phyloP scores from a whole-genome alignment of 2,113 vertebrate species.

The Calonectris borealis region DNA sequence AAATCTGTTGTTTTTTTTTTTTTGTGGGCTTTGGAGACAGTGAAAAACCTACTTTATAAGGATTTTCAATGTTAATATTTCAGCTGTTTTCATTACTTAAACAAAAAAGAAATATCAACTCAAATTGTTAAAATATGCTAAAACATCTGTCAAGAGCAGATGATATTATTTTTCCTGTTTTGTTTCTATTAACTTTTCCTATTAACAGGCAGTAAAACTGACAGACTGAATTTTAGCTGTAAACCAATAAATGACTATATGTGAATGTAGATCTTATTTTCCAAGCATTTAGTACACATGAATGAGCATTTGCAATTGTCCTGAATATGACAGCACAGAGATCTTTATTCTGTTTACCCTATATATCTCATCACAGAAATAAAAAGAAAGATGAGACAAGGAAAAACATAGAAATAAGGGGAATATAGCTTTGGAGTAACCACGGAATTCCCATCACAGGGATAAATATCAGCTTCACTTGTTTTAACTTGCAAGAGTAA shows the following conservation, averaged over 20 bases:
- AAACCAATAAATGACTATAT: slow-evolving; percentile 4
- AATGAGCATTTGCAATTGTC: background rate
- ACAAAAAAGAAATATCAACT: background rate
- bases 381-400: background rate
- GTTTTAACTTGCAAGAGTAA: background rate
- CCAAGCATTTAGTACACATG: background rate
- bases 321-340: background rate
- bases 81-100: slow-evolving; percentile 30
- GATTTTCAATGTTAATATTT: slow-evolving; percentile 5
- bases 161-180: background rate
- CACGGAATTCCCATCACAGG: background rate
- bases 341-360: background rate
- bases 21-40: background rate
- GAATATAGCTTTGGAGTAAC: background rate
- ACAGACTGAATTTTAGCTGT: slow-evolving; percentile 19
- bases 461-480: background rate
- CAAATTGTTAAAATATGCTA: slow-evolving; percentile 21
- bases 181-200: slow-evolving; percentile 46
- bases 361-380: background rate
- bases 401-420: background rate
- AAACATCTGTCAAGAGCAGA: slow-evolving; percentile 18
- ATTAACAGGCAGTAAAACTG: slow-evolving; percentile 42
- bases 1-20: background rate
- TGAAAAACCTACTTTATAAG: background rate
- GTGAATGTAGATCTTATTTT: background rate